A percentile compares a stretch with the other conserved stretches of the same genome.
phyloP scores from a whole-genome alignment of 2,888 invertebrate genomes.

The Sepiola atlantica region DNA sequence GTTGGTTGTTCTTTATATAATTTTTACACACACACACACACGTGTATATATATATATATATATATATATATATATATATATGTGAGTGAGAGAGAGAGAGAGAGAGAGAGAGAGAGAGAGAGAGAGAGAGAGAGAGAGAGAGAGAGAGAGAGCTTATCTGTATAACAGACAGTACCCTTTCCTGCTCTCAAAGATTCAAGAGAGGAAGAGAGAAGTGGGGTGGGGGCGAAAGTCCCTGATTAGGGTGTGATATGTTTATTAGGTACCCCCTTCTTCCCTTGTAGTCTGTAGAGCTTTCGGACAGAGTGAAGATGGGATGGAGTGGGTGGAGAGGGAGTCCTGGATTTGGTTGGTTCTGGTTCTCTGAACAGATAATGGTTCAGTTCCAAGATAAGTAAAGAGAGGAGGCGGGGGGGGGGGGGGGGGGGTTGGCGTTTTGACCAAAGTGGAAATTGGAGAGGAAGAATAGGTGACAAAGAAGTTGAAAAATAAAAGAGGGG shows the following conservation, averaged over 20 bases:
- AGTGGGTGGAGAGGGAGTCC: neutral
- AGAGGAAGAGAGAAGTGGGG: no score
- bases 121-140: neutral
- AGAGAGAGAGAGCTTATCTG: neutral
- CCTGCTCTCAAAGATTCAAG: neutral
- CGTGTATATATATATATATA: no score
- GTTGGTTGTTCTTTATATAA: no score
- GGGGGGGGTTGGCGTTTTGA: neutral
- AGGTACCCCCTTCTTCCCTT: neutral
- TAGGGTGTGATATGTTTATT: constrained; percentile 40
- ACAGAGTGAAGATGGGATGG: neutral
- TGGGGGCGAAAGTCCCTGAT: neutral
- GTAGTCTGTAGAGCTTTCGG: neutral
- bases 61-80: no score
- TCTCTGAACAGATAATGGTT: constrained; percentile 32
- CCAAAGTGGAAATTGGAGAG: neutral
- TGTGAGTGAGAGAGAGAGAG: neutral
- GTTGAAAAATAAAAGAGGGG: neutral
- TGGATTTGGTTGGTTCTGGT: neutral
- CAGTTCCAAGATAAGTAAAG: neutral
- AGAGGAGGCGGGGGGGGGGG: neutral
- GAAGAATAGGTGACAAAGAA: neutral
- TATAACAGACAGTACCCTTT: neutral
- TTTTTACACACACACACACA: no score
- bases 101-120: neutral